Evolutionary conservation across 2,888 invertebrate species (phyloP), one percentile per base, ranked within the genome.

Genomic region (Unio delphinus): DNA sequence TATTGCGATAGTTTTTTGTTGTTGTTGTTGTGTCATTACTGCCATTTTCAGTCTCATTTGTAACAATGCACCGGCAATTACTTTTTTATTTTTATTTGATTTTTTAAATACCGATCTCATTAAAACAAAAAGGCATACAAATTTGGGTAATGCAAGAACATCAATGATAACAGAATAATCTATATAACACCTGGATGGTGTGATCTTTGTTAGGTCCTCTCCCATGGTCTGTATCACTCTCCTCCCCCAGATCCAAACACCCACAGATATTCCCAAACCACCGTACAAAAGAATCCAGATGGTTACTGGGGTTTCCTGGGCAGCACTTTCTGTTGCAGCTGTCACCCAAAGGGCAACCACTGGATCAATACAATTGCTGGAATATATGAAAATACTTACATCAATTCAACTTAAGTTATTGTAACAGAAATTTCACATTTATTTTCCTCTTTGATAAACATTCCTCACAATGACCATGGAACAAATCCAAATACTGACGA

Each of bases 201-300:
- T 99, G 81, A 99, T 97, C 90, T 95, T 96, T 61, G 98, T 97
- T 74, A 99, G 93, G 91, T 99, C 98, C 90, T 97, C 96, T 62
- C 99, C 99, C 83, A 99, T 95, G 0, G 99, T 99, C 90, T 96
- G 94, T 86, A 99, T 99, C 76, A 99, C 99, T 73, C 97, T 92
- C 64, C 98, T 93, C 57, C 99, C 98, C 95, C 97, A 97, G 68
- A 98, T 90, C 97, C 98, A 99, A 73, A 99, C 92, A 20, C 99
- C 99, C 57, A 96, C 92, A 2, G 97, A 96, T 89, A 99, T 99
- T 70, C 99, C 99, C 60, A 95, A 92, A 55, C 98, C 99, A 7
- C 99, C 99, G 88, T 95, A 99, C 69, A 99, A 92, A 71, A 99
- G 92, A 83, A 99, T 95, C 86, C 95, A 95, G 67, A 98, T 91